Base-by-base conservation (phyloP, 2,888 invertebrate genomes). In the Baronia brevicornis region DNA sequence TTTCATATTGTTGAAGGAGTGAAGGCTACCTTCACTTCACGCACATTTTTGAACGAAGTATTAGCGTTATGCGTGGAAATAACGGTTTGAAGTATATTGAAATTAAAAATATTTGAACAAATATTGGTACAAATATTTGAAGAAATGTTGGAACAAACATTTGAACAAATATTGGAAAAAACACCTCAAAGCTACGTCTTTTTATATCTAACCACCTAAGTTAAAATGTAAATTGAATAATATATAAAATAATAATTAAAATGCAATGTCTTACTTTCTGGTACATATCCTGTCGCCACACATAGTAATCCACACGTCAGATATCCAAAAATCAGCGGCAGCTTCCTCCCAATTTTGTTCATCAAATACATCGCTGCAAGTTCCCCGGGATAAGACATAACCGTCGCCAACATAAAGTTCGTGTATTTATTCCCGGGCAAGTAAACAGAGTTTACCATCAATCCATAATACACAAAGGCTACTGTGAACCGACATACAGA, bases 321-420 rank as follows among this genome's bases (percentile, higher is more conserved):
- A 38, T 55, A 79, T 1, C 75, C 74, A 2, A 51, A 44, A 18
- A 68, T 51, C 11, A 80, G 40, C 0, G 79, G 71, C 33, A 54
- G 18, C 34, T 67, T 72, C 22, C 80, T 61, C 3, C 80, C 80
- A 9, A 67, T 39, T 38, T 59, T 75, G 41, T 74, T 72, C 74
- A 80, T 73, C 30, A 69, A 38, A 36, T 68, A 68, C 46, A 77
- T 42, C 0, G 64, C 61, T 1, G 72, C 39, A 23, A 78, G 28
- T 37, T 79, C 79, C 1, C 79, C 80, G 0, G 79, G 80, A 21
- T 73, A 77, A 0, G 77, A 78, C 67, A 75, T 73, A 18, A 75
- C 43, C 0, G 78, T 69, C 1, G 69, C 47, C 24, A 80, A 45
- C 7, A 77, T 36, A 32, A 79, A 80, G 43, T 78, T 79, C 1